Conservation (phyloP, 2,113 vertebrate species). For the Dicentrarchus labrax region DNA sequence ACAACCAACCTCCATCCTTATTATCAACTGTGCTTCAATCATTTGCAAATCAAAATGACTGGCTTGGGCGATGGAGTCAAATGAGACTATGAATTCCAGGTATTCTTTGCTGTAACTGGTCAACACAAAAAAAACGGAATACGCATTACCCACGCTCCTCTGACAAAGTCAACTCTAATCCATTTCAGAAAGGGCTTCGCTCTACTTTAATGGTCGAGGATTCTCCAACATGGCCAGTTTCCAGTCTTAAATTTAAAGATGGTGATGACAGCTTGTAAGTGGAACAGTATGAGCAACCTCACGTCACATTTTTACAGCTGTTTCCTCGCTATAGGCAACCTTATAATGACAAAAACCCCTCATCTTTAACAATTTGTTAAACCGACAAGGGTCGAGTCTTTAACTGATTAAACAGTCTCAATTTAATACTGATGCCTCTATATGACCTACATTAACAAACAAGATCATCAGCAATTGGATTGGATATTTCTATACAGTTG, state of each 20-base stretch:
- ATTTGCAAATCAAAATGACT: slow-evolving; percentile 29
- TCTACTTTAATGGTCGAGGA: background rate
- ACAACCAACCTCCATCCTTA: background rate
- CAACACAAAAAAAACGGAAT: background rate
- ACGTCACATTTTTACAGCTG: background rate
- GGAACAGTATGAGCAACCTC: background rate
- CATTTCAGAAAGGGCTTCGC: background rate
- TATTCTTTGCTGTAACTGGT: background rate
- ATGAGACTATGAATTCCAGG: background rate
- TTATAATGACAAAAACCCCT: background rate
- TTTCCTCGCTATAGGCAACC: background rate
- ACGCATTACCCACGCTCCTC: background rate
- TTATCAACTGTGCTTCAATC: background rate
- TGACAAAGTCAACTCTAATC: background rate
- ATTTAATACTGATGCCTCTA: no score
- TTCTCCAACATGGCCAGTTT: background rate
- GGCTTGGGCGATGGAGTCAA: background rate
- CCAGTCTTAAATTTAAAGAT: background rate
- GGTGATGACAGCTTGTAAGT: background rate
- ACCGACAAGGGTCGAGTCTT: no score
- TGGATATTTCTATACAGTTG: background rate
- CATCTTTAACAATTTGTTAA: no score
- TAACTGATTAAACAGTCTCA: no score
- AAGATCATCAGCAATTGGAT: background rate
- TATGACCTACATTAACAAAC: no score